Percentiles rank a stretch among this genome's conserved stretches.
These are phyloP conservation scores for Zaprionus taronus DNA, from an alignment of 1,140 invertebrate genomes.

Conservation along the genomic window DNA sequence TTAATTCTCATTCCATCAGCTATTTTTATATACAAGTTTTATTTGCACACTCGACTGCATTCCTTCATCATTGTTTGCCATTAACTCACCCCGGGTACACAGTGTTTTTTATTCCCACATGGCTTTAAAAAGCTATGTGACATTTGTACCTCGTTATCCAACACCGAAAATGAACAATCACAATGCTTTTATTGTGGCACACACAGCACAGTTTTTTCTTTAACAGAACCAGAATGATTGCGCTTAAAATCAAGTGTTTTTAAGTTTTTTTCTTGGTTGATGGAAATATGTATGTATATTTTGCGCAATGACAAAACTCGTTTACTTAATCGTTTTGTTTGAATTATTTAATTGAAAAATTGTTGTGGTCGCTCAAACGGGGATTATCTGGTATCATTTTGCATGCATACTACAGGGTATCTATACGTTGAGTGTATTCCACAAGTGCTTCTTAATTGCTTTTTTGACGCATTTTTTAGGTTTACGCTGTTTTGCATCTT, in stretches of 20 bases:
- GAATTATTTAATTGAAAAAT: conserved; percentile 2
- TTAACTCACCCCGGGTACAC: background rate
- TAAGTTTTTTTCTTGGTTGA: background rate
- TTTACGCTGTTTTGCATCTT: background rate
- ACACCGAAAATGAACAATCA: conserved; percentile 13
- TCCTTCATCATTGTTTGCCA: background rate
- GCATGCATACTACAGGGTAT: background rate
- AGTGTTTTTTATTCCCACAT: conserved; percentile 2
- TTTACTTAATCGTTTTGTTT: background rate
- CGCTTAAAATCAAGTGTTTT: background rate
- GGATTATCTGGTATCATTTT: background rate
- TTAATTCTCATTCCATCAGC: background rate
- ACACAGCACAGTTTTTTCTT: background rate
- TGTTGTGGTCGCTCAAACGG: background rate
- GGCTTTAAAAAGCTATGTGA: conserved; percentile 13
- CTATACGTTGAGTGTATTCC: background rate
- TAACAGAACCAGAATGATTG: background rate
- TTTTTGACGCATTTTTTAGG: background rate
- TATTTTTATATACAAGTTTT: background rate
- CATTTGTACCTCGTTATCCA: conserved; percentile 32
- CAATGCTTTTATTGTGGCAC: background rate
- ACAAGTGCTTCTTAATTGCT: background rate
- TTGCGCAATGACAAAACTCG: background rate
- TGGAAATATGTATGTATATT: background rate
- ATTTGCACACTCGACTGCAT: background rate